Conservation (phyloP, 2,113 vertebrate species). For the Pteronura brasiliensis region DNA sequence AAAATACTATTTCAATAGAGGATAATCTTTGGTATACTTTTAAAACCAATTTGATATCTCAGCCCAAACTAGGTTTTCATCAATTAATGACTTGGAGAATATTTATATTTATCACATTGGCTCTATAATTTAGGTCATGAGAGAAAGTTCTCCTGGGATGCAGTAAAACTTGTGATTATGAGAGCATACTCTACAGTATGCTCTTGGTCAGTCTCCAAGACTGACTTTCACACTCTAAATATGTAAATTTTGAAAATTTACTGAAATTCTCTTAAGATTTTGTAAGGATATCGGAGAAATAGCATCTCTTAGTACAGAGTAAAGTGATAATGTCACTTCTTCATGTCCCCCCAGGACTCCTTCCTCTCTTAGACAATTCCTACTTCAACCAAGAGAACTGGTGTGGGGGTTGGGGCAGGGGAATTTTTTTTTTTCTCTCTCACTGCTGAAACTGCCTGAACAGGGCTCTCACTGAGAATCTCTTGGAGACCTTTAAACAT, state of each 20-base stretch:
- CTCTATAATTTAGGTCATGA: not conserved
- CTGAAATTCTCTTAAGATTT: not conserved
- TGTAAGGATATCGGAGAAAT: not conserved
- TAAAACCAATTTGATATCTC: not conserved
- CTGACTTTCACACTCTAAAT: not conserved
- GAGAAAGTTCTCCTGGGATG: not conserved
- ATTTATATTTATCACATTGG: not conserved
- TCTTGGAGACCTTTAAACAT: not conserved
- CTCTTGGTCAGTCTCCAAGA: not conserved
- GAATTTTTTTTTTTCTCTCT: not conserved
- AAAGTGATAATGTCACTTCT: not conserved
- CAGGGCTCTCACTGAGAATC: not conserved
- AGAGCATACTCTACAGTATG: not conserved
- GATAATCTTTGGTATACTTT: not conserved
- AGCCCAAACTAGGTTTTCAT: not conserved
- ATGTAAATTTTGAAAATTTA: not conserved
- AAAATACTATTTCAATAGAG: not conserved
- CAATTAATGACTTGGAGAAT: not conserved
- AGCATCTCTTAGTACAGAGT: not conserved
- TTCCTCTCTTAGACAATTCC: not conserved
- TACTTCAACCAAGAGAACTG: not conserved
- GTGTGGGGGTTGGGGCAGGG: not conserved
- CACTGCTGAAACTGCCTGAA: not conserved
- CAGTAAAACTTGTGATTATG: not conserved
- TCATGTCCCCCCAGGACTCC: not conserved